These are phyloP conservation scores for Cavia porcellus DNA, from an alignment of 2,113 vertebrate species.

Conservation along the genomic window DNA sequence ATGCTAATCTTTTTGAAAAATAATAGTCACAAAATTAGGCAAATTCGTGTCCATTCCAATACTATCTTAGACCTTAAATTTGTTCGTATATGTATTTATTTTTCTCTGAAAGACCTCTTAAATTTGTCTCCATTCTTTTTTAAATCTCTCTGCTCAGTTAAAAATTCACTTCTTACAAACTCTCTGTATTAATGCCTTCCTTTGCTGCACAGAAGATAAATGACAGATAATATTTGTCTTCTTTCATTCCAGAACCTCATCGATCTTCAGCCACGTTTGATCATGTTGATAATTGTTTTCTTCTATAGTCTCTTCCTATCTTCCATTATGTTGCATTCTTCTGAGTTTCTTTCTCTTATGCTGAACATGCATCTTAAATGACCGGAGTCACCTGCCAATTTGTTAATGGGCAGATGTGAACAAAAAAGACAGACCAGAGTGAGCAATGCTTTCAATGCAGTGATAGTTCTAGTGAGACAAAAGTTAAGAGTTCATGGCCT, in stretches of 20 bases:
- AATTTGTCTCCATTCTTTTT: background rate
- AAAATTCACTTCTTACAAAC: background rate
- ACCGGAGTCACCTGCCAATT: background rate
- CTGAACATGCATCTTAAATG: background rate
- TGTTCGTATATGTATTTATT: background rate
- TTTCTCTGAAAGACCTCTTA: background rate
- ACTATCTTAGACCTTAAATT: background rate
- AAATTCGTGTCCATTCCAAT: background rate
- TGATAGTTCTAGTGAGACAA: background rate
- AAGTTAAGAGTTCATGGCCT: background rate
- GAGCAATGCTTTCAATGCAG: background rate
- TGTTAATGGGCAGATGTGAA: background rate
- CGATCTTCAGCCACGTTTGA: background rate
- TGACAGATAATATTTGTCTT: background rate
- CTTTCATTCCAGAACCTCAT: background rate
- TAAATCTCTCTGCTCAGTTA: slow-evolving; percentile 18
- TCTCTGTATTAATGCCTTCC: background rate
- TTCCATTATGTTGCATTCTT: background rate
- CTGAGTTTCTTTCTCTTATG: background rate
- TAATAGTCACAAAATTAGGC: background rate
- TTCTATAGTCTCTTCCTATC: background rate
- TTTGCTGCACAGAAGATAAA: background rate
- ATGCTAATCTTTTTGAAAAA: slow-evolving; percentile 31
- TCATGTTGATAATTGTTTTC: background rate
- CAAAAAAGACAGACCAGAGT: background rate